Evolutionary conservation across 2,888 invertebrate species (phyloP).

Genomic region (Drosophila mayaguana): DNA sequence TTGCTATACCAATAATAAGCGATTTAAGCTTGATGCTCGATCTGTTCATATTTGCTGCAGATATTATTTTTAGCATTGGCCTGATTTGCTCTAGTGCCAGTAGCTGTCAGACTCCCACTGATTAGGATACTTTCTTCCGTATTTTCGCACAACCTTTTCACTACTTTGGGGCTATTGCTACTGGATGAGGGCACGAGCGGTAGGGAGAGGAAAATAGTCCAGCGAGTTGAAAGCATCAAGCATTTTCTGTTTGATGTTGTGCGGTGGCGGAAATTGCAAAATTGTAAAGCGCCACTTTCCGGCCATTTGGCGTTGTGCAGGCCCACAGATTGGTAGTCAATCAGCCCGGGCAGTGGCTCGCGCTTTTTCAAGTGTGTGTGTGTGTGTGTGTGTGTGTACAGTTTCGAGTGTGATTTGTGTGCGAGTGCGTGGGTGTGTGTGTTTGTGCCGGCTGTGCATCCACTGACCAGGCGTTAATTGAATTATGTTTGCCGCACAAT

Average conservation of each 20-base stretch:
- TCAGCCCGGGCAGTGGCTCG: slow-evolving; percentile 31
- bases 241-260: slow-evolving; percentile 74
- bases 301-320: slow-evolving; percentile 54
- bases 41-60: background rate
- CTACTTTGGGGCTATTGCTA: background rate
- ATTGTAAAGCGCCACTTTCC: slow-evolving; percentile 75
- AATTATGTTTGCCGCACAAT: slow-evolving; percentile 77
- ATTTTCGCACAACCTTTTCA: background rate
- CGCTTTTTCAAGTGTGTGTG: slow-evolving; percentile 17
- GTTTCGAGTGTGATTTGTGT: slow-evolving; percentile 6
- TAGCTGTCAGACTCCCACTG: background rate
- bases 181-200: background rate
- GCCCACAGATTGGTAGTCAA: slow-evolving; percentile 30
- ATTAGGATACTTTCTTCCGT: background rate
- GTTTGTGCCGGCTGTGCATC: slow-evolving; percentile 30
- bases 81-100: background rate
- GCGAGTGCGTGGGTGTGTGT: slow-evolving; percentile 12
- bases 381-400: slow-evolving; percentile 9
- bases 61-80: background rate
- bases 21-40: background rate
- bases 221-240: slow-evolving; percentile 30
- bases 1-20: background rate
- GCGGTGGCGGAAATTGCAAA: slow-evolving; percentile 73
- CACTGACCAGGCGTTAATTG: slow-evolving; percentile 72
- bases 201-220: slow-evolving; percentile 7